Conservation (phyloP, 2,797 vertebrate genomes). For the Adrianichthys oophorus region DNA sequence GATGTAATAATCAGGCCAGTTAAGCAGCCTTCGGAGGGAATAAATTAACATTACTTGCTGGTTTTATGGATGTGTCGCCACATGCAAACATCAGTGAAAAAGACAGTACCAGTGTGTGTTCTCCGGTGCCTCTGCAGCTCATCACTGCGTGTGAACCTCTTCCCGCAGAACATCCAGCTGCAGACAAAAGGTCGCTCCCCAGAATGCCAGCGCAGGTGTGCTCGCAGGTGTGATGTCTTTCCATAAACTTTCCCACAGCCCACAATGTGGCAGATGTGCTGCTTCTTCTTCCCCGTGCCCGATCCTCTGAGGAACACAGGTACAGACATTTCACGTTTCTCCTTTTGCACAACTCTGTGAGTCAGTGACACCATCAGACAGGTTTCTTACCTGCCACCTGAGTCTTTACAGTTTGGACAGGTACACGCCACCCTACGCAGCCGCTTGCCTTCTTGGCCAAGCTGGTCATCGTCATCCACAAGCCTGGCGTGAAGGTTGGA, state of each 20-base stretch:
- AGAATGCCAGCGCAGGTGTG: constrained; percentile 98
- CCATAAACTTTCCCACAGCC: constrained; percentile 90
- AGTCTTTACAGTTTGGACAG: constrained; percentile 99
- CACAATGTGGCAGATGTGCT: constrained; percentile 95
- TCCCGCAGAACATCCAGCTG: constrained; percentile 99
- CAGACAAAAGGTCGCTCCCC: constrained; percentile 98
- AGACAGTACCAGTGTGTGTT: constrained; percentile 92
- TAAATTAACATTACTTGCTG: constrained; percentile 50
- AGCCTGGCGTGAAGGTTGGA: constrained; percentile 93
- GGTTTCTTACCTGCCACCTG: constrained; percentile 89
- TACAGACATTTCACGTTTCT: constrained; percentile 3
- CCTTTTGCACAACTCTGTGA: background rate
- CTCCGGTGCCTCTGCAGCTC: constrained; percentile 97
- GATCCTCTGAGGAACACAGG: constrained; percentile 85
- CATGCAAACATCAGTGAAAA: constrained; percentile 37
- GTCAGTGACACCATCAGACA: background rate
- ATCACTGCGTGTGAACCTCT: constrained; percentile 98
- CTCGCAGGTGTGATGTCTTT: constrained; percentile 97
- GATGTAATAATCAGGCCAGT: no score
- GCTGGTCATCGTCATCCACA: constrained; percentile 94
- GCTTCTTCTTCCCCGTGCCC: constrained; percentile 95
- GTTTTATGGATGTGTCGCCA: constrained; percentile 50
- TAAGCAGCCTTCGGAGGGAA: constrained; percentile 22
- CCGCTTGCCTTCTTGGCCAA: constrained; percentile 94
- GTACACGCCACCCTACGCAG: constrained; percentile 96